Base-by-base conservation (phyloP, 2,888 invertebrate species). In the Phalangium opilio region DNA sequence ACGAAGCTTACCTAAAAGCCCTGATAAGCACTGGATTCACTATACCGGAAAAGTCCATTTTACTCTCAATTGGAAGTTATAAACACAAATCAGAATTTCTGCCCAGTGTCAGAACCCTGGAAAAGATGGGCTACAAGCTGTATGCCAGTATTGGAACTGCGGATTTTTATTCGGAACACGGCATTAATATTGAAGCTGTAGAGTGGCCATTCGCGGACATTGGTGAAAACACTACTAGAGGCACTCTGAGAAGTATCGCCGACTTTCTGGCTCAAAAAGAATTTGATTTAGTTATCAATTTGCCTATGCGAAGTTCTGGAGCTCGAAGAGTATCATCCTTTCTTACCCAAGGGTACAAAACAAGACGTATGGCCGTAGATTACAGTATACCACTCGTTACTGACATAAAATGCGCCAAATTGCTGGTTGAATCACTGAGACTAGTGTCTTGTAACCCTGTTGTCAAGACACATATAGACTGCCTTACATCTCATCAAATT, bases 101-200 rank as follows among this genome's bases (percentile, higher is more conserved):
- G 3, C 79, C 82, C 0, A 84, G 84, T 52, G 83, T 93, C 46
- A 71, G 77, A 55, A 76, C 77, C 40, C 71, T 99, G 53, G 77
- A 81, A 49, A 81, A 82, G 63, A 82, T 99, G 81, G 91, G 91
- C 40, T 96, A 84, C 65, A 89, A 90, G 63, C 68, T 99, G 40
- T 98, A 86, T 65, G 98, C 87, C 5, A 96, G 93, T 60, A 83
- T 89, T 77, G 98, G 98, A n/a, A 99, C 98, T 1, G 96, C 96
- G 19, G 96, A 99, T 67, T 99, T 86, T 69, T 99, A 96, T 67
- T 81, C 77, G 2, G 86, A 86, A 61, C 89, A 93, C 65, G 87
- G 86, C 32, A 78, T 95, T 48, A 76, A 82, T 67, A 81, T 98
- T 52, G 86, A 89, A 70, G 79, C 89, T 18, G 87, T 95, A 4